Evolutionary conservation across 2,797 vertebrate genomes (phyloP).

Genomic region (Cetoscarus ocellatus): DNA sequence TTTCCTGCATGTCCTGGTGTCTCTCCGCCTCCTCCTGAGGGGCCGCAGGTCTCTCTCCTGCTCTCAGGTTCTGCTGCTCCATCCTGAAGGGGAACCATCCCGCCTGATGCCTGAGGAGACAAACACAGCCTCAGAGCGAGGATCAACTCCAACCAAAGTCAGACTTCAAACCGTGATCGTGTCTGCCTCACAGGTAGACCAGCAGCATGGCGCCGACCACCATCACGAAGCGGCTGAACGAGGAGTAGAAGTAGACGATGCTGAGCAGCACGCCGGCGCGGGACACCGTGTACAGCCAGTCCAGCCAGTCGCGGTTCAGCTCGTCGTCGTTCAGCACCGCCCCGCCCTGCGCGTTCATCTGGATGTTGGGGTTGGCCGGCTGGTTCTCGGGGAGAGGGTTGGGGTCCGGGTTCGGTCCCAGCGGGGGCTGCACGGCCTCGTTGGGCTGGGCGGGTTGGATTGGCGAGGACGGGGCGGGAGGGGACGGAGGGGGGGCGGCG

Average conservation of each 20-base stretch:
- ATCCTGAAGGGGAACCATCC: constrained; percentile 95
- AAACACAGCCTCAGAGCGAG: constrained; percentile 7
- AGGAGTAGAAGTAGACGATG: constrained; percentile 98
- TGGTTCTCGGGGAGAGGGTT: constrained; percentile 87
- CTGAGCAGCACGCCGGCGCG: constrained; percentile 94
- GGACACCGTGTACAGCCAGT: constrained; percentile 96
- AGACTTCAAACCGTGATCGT: no score
- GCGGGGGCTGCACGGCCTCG: constrained; percentile 71
- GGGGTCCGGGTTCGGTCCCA: constrained; percentile 74
- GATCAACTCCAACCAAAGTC: background rate
- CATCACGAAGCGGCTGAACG: constrained; percentile 96
- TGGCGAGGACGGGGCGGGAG: constrained; percentile 32
- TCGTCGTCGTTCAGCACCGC: constrained; percentile 94
- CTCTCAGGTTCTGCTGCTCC: constrained; percentile 85
- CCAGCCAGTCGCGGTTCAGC: constrained; percentile 97
- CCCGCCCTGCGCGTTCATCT: constrained; percentile 97
- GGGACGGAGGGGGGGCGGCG: constrained; percentile 42
- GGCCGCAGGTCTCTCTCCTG: constrained; percentile 29
- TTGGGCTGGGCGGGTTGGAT: constrained; percentile 71
- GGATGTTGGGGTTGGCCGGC: constrained; percentile 90
- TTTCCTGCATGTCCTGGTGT: constrained; percentile 93
- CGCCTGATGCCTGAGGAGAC: constrained; percentile 75
- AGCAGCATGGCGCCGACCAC: constrained; percentile 96
- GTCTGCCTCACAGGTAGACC: constrained; percentile 92
- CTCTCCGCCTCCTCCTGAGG: constrained; percentile 87